phyloP scores from a whole-genome alignment of 2,797 vertebrate genomes.

The Scolopax rusticola region DNA sequence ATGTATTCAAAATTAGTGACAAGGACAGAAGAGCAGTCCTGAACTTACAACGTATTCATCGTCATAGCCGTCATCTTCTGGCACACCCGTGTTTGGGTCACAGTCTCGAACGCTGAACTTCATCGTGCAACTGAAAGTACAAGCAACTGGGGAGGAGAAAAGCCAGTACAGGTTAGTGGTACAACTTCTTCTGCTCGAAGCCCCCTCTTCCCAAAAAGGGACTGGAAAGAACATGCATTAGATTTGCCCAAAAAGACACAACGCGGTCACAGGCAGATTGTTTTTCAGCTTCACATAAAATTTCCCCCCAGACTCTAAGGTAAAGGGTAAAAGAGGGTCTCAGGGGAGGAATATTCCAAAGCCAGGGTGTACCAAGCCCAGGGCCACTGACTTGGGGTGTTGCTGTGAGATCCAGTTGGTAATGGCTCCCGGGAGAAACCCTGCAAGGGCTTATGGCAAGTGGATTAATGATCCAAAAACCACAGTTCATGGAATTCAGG shows the following conservation, averaged over 20 bases:
- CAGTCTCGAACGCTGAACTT: slow-evolving; percentile 95
- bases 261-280: accelerated
- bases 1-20: accelerated
- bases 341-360: no score
- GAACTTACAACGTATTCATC: slow-evolving; percentile 94
- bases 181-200: background rate
- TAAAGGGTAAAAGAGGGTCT: background rate
- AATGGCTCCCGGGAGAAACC: background rate
- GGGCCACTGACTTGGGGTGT: background rate
- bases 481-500: background rate
- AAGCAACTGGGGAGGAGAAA: slow-evolving; percentile 82
- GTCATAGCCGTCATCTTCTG: slow-evolving; percentile 94
- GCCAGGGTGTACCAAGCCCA: background rate
- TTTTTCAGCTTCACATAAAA: background rate
- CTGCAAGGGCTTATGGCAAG: background rate
- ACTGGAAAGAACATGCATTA: accelerated
- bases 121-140: slow-evolving; percentile 96
- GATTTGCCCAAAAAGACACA: background rate
- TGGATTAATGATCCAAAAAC: background rate
- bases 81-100: slow-evolving; percentile 93
- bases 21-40: accelerated
- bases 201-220: background rate
- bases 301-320: background rate
- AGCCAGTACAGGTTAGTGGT: background rate
- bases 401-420: background rate